phyloP scores from a whole-genome alignment of 1,140 invertebrate genomes.

The Eueides isabella region DNA sequence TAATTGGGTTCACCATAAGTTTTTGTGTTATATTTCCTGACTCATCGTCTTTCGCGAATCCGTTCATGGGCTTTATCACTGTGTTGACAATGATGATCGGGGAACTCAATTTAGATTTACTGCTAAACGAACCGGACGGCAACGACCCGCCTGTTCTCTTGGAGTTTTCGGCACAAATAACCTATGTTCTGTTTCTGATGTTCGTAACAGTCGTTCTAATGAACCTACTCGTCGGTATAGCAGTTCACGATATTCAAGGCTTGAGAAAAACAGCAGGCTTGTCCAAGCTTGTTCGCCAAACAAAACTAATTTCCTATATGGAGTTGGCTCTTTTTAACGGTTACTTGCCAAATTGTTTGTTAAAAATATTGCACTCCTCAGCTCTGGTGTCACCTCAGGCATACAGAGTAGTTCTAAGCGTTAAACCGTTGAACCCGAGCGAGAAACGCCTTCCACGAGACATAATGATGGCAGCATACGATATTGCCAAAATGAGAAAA shows the following conservation, averaged over 20 bases:
- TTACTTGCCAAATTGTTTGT: conserved; percentile 87
- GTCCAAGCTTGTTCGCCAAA: conserved; percentile 86
- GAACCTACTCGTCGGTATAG: conserved; percentile 87
- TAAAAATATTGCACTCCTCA: conserved; percentile 87
- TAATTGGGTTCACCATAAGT: conserved; percentile 93
- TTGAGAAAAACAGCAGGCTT: conserved; percentile 87
- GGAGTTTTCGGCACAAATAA: conserved; percentile 85
- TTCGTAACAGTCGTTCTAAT: conserved; percentile 87
- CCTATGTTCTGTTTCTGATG: conserved; percentile 85
- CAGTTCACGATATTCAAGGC: conserved; percentile 87
- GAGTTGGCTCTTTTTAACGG: conserved; percentile 85
- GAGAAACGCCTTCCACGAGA: conserved; percentile 90
- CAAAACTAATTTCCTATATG: conserved; percentile 86
- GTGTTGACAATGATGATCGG: conserved; percentile 96
- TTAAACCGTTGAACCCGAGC: conserved; percentile 90
- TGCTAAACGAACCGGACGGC: conserved; percentile 82
- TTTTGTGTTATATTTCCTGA: conserved; percentile 93
- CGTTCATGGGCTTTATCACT: conserved; percentile 90
- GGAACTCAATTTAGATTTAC: conserved; percentile 86
- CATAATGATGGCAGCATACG: conserved; percentile 88
- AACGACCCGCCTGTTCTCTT: conserved; percentile 68
- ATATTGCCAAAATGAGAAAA: conserved; percentile 88
- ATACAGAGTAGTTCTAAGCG: conserved; percentile 81
- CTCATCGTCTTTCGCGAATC: conserved; percentile 89
- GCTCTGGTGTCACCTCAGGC: conserved; percentile 84